Conservation (phyloP, 2,113 vertebrate genomes). For the Myrmophylax atrothorax region DNA sequence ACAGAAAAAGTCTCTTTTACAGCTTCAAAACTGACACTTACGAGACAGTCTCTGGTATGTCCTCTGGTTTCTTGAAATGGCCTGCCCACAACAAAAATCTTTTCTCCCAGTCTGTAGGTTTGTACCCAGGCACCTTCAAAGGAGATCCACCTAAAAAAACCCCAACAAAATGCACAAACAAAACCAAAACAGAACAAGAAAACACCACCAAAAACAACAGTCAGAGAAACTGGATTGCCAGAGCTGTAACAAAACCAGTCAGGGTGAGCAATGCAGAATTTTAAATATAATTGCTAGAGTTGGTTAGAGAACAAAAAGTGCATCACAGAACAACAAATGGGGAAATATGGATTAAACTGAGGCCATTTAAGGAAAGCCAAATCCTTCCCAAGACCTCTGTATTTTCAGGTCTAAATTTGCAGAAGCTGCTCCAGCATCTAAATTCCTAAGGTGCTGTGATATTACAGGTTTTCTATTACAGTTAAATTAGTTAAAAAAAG, state of each 20-base stretch:
- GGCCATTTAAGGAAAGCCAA: not conserved
- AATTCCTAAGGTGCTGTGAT: not conserved
- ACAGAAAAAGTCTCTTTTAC: not conserved
- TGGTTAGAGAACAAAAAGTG: not conserved
- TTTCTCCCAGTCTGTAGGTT: slow-evolving; percentile 81
- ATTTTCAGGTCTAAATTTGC: not conserved
- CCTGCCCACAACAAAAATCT: slow-evolving; percentile 88
- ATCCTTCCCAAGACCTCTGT: not conserved
- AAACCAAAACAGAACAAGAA: not conserved
- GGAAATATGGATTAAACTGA: not conserved
- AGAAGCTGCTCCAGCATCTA: not conserved
- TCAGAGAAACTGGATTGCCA: not conserved
- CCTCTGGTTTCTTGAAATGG: slow-evolving; percentile 86
- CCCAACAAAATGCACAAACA: not conserved
- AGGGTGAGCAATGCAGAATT: not conserved
- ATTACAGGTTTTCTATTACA: not conserved
- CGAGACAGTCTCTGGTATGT: slow-evolving; percentile 90
- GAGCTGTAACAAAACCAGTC: not conserved
- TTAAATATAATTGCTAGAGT: not conserved
- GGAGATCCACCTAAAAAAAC: not conserved
- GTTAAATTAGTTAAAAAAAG: not conserved
- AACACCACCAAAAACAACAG: not conserved
- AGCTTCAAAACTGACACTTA: slow-evolving; percentile 76
- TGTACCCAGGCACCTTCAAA: slow-evolving; percentile 82
- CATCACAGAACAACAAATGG: not conserved